These are phyloP conservation scores for Coregonus suidteri DNA, from an alignment of 2,797 vertebrate species.

Conservation along the genomic window DNA sequence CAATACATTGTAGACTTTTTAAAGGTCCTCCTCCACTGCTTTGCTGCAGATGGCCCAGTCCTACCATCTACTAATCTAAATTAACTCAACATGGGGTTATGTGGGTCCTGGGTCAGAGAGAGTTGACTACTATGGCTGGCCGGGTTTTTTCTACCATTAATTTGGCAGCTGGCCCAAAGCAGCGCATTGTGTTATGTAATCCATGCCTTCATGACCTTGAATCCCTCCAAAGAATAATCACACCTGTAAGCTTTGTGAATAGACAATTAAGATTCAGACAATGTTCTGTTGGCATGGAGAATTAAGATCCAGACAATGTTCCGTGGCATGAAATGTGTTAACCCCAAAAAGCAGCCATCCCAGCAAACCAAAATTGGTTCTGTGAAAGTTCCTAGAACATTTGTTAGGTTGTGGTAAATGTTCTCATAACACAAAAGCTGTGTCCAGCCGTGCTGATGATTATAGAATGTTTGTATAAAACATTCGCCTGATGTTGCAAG, in stretches of 20 bases:
- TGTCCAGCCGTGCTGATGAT: too few relatives aligned
- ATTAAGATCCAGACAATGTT: conserved; percentile 49
- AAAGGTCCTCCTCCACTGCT: conserved; percentile 22
- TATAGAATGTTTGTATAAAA: too few relatives aligned
- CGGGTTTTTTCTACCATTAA: conserved; percentile 35
- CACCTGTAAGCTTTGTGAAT: conserved; percentile 63
- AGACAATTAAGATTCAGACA: conserved; percentile 55
- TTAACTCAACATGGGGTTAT: conserved; percentile 19
- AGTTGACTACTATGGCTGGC: conserved; percentile 25
- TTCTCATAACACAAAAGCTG: too few relatives aligned
- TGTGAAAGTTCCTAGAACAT: too few relatives aligned
- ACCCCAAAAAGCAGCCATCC: conserved; percentile 55
- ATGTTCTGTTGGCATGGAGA: conserved; percentile 41
- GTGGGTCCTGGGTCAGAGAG: conserved; percentile 15
- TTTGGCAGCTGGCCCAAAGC: conserved; percentile 34
- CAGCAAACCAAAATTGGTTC: not conserved
- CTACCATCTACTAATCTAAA: conserved; percentile 26
- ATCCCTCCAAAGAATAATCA: conserved; percentile 51
- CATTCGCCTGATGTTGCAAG: too few relatives aligned
- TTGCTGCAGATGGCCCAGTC: conserved; percentile 1
- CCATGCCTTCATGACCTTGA: conserved; percentile 54
- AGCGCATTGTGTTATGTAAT: conserved; percentile 55
- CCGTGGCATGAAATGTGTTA: conserved; percentile 62
- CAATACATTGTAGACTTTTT: conserved; percentile 18
- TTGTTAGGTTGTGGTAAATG: too few relatives aligned